Evolutionary conservation across 2,113 vertebrate genomes (phyloP), one percentile per base, ranked within the genome.

Genomic region (Sphaerodactylus townsendi): DNA sequence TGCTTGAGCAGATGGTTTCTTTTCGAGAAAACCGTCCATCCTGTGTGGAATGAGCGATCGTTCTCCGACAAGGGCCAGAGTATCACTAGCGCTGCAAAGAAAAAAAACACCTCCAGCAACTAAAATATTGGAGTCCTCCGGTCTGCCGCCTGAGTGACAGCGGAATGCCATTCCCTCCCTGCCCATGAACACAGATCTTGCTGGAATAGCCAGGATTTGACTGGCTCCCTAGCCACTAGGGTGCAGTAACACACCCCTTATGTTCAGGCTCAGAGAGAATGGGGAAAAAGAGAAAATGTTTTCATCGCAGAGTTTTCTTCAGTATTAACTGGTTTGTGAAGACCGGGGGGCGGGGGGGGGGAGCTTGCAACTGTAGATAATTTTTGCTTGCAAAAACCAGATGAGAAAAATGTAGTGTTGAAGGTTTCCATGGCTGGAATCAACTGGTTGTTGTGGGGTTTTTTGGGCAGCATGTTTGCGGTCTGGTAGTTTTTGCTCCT

Each of bases 1-100:
- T 2, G 56, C 84, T n/a, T n/a, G n/a, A 80, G 84, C 89, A 92
- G 85, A 92, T 82, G 79, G 70, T 14, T 0, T n/a, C n/a, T n/a
- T n/a, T 76, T 78, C 86, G 10, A 1, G n/a, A 50, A 53, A 53
- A 46, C 46, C 39, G 82, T 79, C 80, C 77, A 85, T 79, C 66
- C 76, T 59, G 33, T 46, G 23, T 48, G 50, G 30, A 72, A 39
- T 10, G 28, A 21, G 39, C n/a, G 71, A 17, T 41, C 19, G 33
- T 46, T 21, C 46, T 15, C 37, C 30, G n/a, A 28, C 39, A 14
- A 76, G 11, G 30, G n/a, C n/a, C 84, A 68, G 59, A 15, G 30
- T 28, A 28, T 25, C 21, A 25, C 5, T 21, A 70, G 41, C 39
- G 53, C 39, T 50, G 25, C 23, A 64, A 14, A 30, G 13, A 35